Base-by-base conservation (phyloP, 2,113 vertebrate species). In the Chionomys nivalis region DNA sequence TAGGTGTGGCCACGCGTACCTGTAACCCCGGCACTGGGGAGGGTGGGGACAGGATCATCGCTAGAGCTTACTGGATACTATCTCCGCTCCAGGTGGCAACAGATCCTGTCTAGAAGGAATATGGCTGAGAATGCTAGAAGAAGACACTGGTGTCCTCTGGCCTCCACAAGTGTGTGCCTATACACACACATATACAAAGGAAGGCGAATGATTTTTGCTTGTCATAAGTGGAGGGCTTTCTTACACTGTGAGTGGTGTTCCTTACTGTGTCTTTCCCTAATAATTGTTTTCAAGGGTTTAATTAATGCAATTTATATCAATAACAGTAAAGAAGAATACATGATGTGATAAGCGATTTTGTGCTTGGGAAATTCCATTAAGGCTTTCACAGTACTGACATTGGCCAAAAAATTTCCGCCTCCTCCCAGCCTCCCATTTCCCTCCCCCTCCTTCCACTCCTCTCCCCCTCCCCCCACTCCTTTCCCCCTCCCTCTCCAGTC, bases 241-340 rank as follows among this genome's bases (percentile, higher is more conserved):
- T 96, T 88, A 63, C 16, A 92, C 77, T 72, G 58, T 39, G 72
- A 85, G 75, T 65, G 44, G n/a, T 91, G 28, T 5, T 87, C 28
- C 4, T 90, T 44, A 28, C 28, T 73, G 23, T 23, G 68, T 52
- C 76, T 90, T 89, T n/a, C 66, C 4, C 47, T 89, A 33, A 87
- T 96, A 94, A 88, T 70, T 97, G 76, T 58, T 87, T 97, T 89
- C 28, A 33, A 79, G 93, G 61, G 66, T 44, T 44, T 52, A 91
- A 94, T 93, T 87, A 93, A 93, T 90, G 44, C 0, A 81, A 58
- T 90, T 95, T 81, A 42, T 63, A 93, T 82, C 33, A 89, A n/a
- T 92, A 89, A 49, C 16, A 88, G 76, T 91, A 93, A 89, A 85
- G 36, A 75, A 66, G 31, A 96, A 39, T n/a, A 33, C 9, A 86